A percentile compares a stretch with the other conserved stretches of the same genome.
Conservation (phyloP, 2,888 invertebrate species). For the Eupithecia pulchellata region DNA sequence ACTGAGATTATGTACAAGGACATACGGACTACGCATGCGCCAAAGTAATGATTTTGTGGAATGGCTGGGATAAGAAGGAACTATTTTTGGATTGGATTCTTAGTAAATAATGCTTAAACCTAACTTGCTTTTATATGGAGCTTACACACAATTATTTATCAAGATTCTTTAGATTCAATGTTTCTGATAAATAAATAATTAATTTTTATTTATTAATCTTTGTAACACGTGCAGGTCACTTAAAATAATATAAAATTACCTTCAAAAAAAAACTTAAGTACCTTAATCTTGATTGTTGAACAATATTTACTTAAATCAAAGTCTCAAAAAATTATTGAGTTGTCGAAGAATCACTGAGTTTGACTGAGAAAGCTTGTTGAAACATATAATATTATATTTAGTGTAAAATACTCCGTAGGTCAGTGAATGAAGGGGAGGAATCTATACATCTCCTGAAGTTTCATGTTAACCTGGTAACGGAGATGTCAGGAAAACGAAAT, state of each 20-base stretch:
- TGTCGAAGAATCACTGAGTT: background rate
- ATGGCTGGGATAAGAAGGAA: background rate
- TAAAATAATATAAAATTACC: background rate
- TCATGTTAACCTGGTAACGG: slow-evolving; percentile 48
- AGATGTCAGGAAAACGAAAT: slow-evolving; percentile 60
- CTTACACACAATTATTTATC: background rate
- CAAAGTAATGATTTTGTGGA: slow-evolving; percentile 14
- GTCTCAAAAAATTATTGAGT: background rate
- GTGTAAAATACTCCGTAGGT: background rate
- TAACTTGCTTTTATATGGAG: background rate
- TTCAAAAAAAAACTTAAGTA: too few relatives aligned
- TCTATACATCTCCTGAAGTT: slow-evolving; percentile 30
- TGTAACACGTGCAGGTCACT: background rate
- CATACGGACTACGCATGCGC: slow-evolving; percentile 64
- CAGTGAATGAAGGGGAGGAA: slow-evolving; percentile 34
- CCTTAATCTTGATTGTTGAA: background rate
- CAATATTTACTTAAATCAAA: background rate
- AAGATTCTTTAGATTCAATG: background rate
- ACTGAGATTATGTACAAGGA: slow-evolving; percentile 14
- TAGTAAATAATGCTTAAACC: background rate
- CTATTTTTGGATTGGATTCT: background rate
- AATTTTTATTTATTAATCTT: too few relatives aligned
- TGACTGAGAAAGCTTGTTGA: background rate
- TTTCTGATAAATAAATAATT: too few relatives aligned
- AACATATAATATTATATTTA: background rate